phyloP scores from a whole-genome alignment of 2,113 vertebrate genomes.

The Clupea harengus region DNA sequence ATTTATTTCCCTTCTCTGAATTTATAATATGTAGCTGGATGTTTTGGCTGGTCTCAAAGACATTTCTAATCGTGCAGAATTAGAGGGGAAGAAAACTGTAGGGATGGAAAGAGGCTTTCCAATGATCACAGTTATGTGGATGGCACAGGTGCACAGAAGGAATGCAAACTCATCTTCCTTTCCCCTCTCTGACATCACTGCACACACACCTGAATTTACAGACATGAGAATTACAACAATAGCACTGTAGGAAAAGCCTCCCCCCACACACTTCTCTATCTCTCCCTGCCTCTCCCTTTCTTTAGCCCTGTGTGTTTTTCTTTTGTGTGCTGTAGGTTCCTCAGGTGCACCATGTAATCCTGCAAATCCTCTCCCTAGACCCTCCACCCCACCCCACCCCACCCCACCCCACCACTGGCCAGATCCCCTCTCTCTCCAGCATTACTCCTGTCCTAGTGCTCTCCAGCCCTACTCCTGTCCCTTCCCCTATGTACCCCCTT shows the following conservation, averaged over 20 bases:
- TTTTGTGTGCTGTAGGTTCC: conserved; percentile 35
- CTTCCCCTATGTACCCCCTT: background rate
- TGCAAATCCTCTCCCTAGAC: conserved; percentile 42
- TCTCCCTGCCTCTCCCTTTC: background rate
- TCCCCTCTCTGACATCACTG: background rate
- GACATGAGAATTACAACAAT: background rate
- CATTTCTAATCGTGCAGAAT: background rate
- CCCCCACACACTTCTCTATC: background rate
- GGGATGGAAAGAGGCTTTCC: background rate
- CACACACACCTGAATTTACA: conserved; percentile 4
- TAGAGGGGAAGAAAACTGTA: background rate
- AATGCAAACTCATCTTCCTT: background rate
- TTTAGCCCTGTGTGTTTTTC: conserved; percentile 23
- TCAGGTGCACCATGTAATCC: conserved; percentile 36
- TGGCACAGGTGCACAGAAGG: too few relatives aligned
- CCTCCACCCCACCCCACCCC: conserved; percentile 17
- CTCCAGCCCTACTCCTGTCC: background rate
- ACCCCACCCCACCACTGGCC: background rate
- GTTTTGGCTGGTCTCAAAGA: background rate
- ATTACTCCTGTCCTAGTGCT: background rate
- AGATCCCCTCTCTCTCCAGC: background rate
- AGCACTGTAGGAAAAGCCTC: background rate
- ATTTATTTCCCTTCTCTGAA: background rate
- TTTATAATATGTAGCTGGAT: background rate
- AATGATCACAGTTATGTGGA: too few relatives aligned